phyloP scores from a whole-genome alignment of 2,797 vertebrate species.

The Acridotheres tristis region DNA sequence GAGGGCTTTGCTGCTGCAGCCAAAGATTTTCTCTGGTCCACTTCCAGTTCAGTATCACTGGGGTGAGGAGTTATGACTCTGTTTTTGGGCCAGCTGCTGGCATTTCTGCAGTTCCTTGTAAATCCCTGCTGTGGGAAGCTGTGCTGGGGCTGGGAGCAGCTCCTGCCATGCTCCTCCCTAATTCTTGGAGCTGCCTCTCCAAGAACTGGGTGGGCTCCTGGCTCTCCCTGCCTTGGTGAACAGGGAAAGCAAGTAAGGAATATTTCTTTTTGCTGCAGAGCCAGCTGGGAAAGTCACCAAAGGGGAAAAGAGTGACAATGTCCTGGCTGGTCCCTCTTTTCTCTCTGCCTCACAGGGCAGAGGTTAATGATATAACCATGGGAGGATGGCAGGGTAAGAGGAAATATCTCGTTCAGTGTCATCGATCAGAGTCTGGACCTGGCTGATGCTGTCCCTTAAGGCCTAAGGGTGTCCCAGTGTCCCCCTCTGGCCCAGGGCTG shows the following conservation, averaged over 20 bases:
- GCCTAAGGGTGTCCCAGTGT: not conserved
- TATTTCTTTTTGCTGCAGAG: not conserved
- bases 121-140: not conserved
- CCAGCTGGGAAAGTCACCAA: not conserved
- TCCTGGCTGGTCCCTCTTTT: not conserved
- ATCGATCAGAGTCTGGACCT: not conserved
- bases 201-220: not conserved
- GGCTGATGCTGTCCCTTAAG: not conserved
- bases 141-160: not conserved
- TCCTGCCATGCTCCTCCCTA: not conserved
- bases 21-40: not conserved
- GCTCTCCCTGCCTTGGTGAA: not conserved
- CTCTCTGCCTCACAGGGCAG: not conserved
- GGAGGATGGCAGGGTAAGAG: not conserved
- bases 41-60: not conserved
- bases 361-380: fast-evolving
- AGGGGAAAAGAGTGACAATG: not conserved
- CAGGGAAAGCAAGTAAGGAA: not conserved
- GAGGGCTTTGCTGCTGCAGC: not conserved
- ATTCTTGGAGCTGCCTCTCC: not conserved
- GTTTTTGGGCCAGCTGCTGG: not conserved
- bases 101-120: not conserved
- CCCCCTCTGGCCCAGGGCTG: not conserved
- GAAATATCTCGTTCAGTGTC: not conserved
- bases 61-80: not conserved